Conservation (phyloP, 2,797 vertebrate genomes). For the Kryptopterus vitreolus region DNA sequence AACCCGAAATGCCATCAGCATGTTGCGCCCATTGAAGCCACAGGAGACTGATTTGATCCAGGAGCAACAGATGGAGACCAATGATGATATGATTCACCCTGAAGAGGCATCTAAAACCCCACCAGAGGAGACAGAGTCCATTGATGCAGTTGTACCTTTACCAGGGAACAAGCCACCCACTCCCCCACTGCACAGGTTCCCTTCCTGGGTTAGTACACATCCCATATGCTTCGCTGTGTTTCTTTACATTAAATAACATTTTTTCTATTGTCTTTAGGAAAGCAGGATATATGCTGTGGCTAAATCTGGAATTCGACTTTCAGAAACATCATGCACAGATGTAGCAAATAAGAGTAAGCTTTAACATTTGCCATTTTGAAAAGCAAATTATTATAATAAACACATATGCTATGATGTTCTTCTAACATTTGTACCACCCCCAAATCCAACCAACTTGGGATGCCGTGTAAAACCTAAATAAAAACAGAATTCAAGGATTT, state of each 20-base stretch:
- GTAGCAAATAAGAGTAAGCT: conserved; percentile 83
- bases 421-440: not conserved
- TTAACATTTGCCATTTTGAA: not conserved
- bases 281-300: conserved; percentile 97
- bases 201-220: conserved; percentile 87
- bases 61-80: conserved; percentile 81
- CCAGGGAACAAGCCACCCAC: conserved; percentile 85
- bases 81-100: conserved; percentile 61
- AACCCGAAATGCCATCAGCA: conserved; percentile 93
- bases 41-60: conserved; percentile 88
- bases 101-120: conserved; percentile 52
- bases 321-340: conserved; percentile 83
- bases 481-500: no score
- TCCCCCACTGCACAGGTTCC: conserved; percentile 92
- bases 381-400: not conserved
- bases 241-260: not conserved
- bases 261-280: conserved; percentile 76
- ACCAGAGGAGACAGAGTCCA: conserved; percentile 58
- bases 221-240: not conserved
- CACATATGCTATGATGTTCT: no score
- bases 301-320: conserved; percentile 93
- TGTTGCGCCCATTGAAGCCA: conserved; percentile 86
- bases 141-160: conserved; percentile 62
- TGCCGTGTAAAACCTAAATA: no score
- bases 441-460: no score